Base-by-base conservation (phyloP, 2,113 vertebrate genomes). In the Rana temporaria region DNA sequence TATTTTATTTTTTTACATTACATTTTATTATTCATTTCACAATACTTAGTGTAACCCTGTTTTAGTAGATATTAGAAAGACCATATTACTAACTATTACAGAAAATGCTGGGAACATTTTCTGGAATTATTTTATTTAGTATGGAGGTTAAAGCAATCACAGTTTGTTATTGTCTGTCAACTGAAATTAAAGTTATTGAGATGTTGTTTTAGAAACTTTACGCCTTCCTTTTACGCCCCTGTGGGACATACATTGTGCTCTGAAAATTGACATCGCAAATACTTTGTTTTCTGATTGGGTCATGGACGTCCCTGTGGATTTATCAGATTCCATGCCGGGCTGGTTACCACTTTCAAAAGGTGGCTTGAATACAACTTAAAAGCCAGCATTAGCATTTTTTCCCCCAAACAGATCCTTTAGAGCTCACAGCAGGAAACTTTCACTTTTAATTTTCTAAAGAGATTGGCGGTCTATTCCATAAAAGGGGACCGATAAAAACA, bases 351-450 rank as follows among this genome's bases (percentile, higher is more conserved):
- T 79, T 65, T 66, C 63, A 55, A 65, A 66, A 42, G 26, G 66
- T 59, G 66, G 57, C 30, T n/a, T 60, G 66, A 67, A 60, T 38
- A 68, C 65, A 69, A 69, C 78, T 79, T 69, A 59, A 79, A 79
- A 79, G 78, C 56, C 17, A 56, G 66, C 53, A 68, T 79, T 79
- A 22, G 66, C 72, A 65, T 82, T 82, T 82, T 82, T 42, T 74
- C 60, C 34, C 26, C 48, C 20, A 42, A 75, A 64, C 48, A 66
- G 17, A 75, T 26, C 32, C n/a, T 62, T 59, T 71, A 60, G 62
- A 71, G 56, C 34, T 20, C 78, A 60, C 67, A 80, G 78, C 78
- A 30, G 20, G 78, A 12, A 19, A 63, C 30, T 34, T 59, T 53
- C 74, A 52, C 48, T 56, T 82, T 82, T 75, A 55, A 57, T 75